Evolutionary conservation across 2,888 invertebrate species (phyloP), one percentile per base, ranked within the genome.

Genomic region (Argyresthia goedartella): DNA sequence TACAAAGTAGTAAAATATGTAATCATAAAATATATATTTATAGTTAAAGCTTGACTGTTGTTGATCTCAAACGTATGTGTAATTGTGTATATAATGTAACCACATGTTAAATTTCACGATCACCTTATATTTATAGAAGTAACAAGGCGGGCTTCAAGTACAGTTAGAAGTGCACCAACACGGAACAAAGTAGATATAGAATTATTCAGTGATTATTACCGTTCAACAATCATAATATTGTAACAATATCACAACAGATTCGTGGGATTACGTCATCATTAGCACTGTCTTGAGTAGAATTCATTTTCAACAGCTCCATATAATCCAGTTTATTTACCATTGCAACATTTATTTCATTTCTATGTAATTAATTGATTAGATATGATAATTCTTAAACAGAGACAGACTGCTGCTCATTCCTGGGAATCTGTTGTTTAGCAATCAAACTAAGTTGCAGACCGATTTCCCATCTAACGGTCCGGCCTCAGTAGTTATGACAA

Each of bases 81-180:
- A 79, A 80, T 67, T 74, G 72, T 85, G 81, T 85, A 85, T 78
- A 82, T 81, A 81, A 78, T 81, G 70, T 84, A 81, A 81, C 77
- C 84, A 84, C 81, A 78, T 84, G 85, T 84, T 85, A 82, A 80
- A 80, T 66, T 75, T 79, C 76, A 80, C 73, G 57, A 69, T 75
- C 80, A 81, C 81, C 63, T 71, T 66, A 69, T 69, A 62, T 74
- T 60, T 73, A 71, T 68, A 76, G 69, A 64, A 69, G 63, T 73
- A 67, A 71, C 55, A 63, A 64, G 66, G 67, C 67, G 66, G 77
- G 79, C 81, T 82, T 80, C 73, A 74, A 71, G 68, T 75, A 76
- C 70, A 64, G 36, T 15, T 81, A 84, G 81, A 68, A 67, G 64
- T 77, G 85, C 85, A 85, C 85, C 76, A 81, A 78, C 85, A 85